Evolutionary conservation across 2,888 invertebrate species (phyloP), one percentile per base, ranked within the genome.

Genomic region (Aleiodes alternator): DNA sequence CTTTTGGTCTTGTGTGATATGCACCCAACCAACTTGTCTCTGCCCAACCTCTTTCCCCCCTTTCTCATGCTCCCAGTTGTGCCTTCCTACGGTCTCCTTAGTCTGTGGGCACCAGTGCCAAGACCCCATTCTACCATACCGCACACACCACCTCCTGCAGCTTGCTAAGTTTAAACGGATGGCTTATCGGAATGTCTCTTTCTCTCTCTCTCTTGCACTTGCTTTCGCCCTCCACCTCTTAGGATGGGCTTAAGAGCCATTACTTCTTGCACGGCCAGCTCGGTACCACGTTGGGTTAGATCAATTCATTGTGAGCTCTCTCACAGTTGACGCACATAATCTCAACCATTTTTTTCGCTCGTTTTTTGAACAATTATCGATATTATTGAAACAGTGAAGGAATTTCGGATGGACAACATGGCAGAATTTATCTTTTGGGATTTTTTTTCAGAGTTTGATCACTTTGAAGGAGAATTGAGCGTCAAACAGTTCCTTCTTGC

Each of bases 21-120:
- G 80, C 79, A 78, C 69, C 73, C 72, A 69, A 69, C 73, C 76
- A 80, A 80, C 78, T 80, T 80, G 76, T 79, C 80, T 79, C 75
- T 72, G 61, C 66, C 59, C 51, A 71, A 53, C 57, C 11, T 2
- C 23, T 2, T 23, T 2, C 23, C 23, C 23, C 23, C 23, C 2
- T 23, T 23, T 23, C 23, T 23, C 23, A 23, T 23, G 1, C 23
- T 23, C 23, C 23, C 23, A 23, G 23, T 23, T 23, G 23, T 23
- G 23, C 23, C 23, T 23, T 23, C 53, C 51, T 61, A 55, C 14
- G 38, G 55, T 55, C 48, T 48, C 56, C 64, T 64, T 48, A 64
- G 23, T 43, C 48, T 38, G 34, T 57, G 29, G 59, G 43, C 23
- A 64, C 64, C 29, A 64, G 64, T 64, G 64, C 64, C 64, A 64